These are phyloP conservation scores for Gisinianus flammeolus DNA, from an alignment of 2,888 invertebrate species.

Conservation along the genomic window DNA sequence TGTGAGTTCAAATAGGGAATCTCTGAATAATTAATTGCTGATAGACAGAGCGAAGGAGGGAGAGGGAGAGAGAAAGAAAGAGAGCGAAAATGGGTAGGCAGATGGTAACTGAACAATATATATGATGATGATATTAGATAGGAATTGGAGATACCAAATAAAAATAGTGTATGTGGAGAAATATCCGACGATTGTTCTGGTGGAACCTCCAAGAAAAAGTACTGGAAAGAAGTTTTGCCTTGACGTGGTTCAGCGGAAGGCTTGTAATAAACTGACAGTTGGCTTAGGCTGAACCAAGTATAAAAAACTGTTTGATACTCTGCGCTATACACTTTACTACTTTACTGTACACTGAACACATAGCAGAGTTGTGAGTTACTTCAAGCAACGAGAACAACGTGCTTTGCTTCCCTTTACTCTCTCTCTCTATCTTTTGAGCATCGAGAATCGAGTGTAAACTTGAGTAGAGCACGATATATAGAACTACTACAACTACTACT, in stretches of 20 bases:
- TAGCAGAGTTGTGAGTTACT: not conserved
- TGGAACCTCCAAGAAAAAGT: not conserved
- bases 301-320: constrained; percentile 19
- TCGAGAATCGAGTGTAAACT: too few relatives aligned
- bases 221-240: not conserved
- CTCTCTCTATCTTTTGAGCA: too few relatives aligned
- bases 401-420: not conserved
- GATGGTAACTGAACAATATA: too few relatives aligned
- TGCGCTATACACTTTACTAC: not conserved
- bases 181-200: too few relatives aligned
- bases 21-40: not conserved
- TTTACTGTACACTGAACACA: not conserved
- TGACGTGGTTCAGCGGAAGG: not conserved
- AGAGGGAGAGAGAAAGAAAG: not conserved
- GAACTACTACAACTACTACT: too few relatives aligned
- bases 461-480: too few relatives aligned
- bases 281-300: constrained; percentile 15
- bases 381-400: not conserved
- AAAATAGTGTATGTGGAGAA: not conserved
- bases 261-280: constrained; percentile 25
- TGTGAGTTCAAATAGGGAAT: too few relatives aligned
- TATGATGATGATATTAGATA: too few relatives aligned
- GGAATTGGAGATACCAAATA: not conserved
- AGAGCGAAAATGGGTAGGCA: not conserved
- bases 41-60: not conserved